Evolutionary conservation across 2,888 invertebrate species (phyloP).

Genomic region (Homarus gammarus): DNA sequence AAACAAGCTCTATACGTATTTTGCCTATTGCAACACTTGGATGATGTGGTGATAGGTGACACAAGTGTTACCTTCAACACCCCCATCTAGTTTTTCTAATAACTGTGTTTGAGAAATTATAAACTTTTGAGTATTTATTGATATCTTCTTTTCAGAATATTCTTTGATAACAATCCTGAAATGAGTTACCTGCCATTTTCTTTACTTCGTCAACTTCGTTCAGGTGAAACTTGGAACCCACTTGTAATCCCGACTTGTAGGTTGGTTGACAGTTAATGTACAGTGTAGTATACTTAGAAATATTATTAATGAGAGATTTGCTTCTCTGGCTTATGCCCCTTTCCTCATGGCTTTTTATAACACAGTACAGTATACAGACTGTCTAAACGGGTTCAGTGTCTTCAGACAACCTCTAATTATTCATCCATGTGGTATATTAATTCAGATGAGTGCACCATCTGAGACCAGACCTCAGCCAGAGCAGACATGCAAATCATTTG

Average conservation of each 20-base stretch:
- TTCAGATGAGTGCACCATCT: too few species aligned
- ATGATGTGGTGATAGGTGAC: too few species aligned
- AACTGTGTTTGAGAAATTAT: too few species aligned
- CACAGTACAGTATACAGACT: background rate
- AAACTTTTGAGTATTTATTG: background rate
- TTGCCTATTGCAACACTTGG: too few species aligned
- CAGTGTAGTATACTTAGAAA: too few species aligned
- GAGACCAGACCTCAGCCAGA: too few species aligned
- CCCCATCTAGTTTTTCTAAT: too few species aligned
- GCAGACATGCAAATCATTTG: too few species aligned
- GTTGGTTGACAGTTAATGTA: conserved; percentile 25
- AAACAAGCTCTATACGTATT: too few species aligned
- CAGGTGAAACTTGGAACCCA: conserved; percentile 42
- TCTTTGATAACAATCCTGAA: conserved; percentile 32
- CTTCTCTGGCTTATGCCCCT: background rate
- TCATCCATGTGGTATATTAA: background rate
- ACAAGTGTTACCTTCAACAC: too few species aligned
- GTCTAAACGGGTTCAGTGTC: background rate
- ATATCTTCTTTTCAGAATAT: conserved; percentile 30
- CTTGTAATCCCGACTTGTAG: conserved; percentile 39
- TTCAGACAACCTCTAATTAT: too few species aligned
- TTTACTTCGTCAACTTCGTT: conserved; percentile 13
- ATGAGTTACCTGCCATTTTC: conserved; percentile 50
- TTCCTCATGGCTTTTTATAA: background rate
- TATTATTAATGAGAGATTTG: too few species aligned